Percentiles rank a stretch among this genome's conserved stretches.
Evolutionary conservation across 2,113 vertebrate species (phyloP).

Genomic region (Gila orcuttii): DNA sequence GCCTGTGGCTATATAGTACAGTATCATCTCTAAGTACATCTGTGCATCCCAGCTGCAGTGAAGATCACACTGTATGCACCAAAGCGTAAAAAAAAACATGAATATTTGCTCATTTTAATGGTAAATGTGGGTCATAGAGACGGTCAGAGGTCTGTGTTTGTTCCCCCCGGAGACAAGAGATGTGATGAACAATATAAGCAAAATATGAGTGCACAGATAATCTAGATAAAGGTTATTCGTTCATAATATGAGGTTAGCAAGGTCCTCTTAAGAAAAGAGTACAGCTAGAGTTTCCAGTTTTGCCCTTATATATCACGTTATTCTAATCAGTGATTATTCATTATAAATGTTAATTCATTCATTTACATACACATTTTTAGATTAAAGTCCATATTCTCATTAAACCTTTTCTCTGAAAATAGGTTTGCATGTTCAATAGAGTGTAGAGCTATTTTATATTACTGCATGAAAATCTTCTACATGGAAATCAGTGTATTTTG

Average conservation of each 20-base stretch:
- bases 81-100: constrained; percentile 4
- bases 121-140: constrained; percentile 24
- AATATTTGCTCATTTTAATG: constrained; percentile 9
- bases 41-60: constrained; percentile 50
- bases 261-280: neutral
- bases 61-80: constrained; percentile 5
- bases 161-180: constrained; percentile 19
- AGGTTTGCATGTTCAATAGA: neutral
- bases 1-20: constrained; percentile 18
- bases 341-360: neutral
- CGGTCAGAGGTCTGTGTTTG: neutral
- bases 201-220: constrained; percentile 45
- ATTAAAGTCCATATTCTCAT: neutral
- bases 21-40: constrained; percentile 45
- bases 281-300: neutral
- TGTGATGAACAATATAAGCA: constrained; percentile 43
- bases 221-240: constrained; percentile 1
- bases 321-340: constrained; percentile 5
- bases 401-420: neutral
- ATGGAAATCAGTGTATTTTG: neutral
- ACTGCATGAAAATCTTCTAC: too few species aligned
- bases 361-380: neutral
- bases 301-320: neutral
- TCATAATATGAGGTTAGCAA: constrained; percentile 18
- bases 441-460: neutral